These are phyloP conservation scores for Cantharis nigra DNA, from an alignment of 2,888 invertebrate genomes.

Conservation along the genomic window DNA sequence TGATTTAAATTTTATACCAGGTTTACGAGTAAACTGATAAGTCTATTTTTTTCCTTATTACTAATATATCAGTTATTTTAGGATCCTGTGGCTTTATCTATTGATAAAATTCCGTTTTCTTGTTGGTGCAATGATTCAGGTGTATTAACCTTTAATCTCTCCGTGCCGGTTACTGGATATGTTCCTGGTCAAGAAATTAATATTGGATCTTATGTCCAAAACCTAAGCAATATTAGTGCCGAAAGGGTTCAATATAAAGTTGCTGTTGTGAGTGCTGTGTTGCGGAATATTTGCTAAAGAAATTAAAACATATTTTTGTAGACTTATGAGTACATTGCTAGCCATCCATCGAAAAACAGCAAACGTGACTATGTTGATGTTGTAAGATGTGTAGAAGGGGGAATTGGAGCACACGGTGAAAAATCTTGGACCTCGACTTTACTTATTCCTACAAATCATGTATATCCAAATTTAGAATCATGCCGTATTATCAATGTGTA, in stretches of 20 bases:
- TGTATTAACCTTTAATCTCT: conserved; percentile 10
- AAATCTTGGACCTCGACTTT: conserved; percentile 42
- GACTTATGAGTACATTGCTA: conserved; percentile 11
- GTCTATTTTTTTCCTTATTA: not conserved
- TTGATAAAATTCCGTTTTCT: conserved; percentile 14
- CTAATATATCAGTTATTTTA: not conserved
- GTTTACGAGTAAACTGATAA: conserved; percentile 18
- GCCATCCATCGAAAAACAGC: not conserved
- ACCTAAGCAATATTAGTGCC: conserved; percentile 59
- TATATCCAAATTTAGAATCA: conserved; percentile 38
- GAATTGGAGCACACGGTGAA: conserved; percentile 47
- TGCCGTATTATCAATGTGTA: not conserved
- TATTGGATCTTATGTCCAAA: conserved; percentile 71
- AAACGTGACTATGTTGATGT: not conserved
- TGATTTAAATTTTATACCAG: conserved; percentile 35
- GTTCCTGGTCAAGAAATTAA: conserved; percentile 78
- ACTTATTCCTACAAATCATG: conserved; percentile 36
- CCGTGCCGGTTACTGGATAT: conserved; percentile 61
- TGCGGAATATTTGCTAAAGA: not conserved
- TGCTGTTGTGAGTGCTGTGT: not conserved
- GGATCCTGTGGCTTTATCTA: not conserved
- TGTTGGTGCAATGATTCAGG: conserved; percentile 19
- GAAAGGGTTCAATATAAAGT: conserved; percentile 10
- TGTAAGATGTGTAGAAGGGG: conserved; percentile 37
- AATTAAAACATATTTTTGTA: not conserved